Evolutionary conservation across 2,888 invertebrate genomes (phyloP).

Genomic region (Ophion obscuratus): DNA sequence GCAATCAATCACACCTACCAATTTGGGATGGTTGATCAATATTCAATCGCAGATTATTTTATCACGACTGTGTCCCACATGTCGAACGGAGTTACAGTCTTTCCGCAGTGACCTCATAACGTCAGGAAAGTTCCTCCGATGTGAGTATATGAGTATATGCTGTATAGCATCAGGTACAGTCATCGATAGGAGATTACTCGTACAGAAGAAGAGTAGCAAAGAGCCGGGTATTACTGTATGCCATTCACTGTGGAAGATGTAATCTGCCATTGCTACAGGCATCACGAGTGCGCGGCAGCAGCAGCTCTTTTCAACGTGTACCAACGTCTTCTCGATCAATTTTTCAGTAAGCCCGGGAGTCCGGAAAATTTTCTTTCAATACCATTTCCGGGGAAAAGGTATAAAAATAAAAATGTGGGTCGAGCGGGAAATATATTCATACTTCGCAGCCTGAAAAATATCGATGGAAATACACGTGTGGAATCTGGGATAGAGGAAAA

Average conservation of each 20-base stretch:
- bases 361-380: constrained; percentile 60
- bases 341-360: constrained; percentile 51
- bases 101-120: constrained; percentile 16
- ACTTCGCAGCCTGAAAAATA: constrained; percentile 23
- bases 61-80: not conserved
- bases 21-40: not conserved
- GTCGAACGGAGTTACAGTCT: not conserved
- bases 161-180: constrained; percentile 1
- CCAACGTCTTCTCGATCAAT: constrained; percentile 59
- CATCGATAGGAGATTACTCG: constrained; percentile 41
- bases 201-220: constrained; percentile 26
- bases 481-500: constrained; percentile 13
- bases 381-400: constrained; percentile 23
- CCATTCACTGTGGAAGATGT: constrained; percentile 21
- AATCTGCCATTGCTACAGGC: constrained; percentile 51
- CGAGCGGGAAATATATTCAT: constrained; percentile 19
- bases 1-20: not conserved
- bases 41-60: not conserved
- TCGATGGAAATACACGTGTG: constrained; percentile 1
- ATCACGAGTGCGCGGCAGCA: not conserved
- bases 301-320: constrained; percentile 53
- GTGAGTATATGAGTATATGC: not conserved
- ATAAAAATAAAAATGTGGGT: constrained; percentile 26
- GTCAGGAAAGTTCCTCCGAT: not conserved
- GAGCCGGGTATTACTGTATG: constrained; percentile 31